Percentiles rank a stretch among this genome's conserved stretches.
phyloP scores from a whole-genome alignment of 2,888 invertebrate genomes.

The Andrena flavipes region DNA sequence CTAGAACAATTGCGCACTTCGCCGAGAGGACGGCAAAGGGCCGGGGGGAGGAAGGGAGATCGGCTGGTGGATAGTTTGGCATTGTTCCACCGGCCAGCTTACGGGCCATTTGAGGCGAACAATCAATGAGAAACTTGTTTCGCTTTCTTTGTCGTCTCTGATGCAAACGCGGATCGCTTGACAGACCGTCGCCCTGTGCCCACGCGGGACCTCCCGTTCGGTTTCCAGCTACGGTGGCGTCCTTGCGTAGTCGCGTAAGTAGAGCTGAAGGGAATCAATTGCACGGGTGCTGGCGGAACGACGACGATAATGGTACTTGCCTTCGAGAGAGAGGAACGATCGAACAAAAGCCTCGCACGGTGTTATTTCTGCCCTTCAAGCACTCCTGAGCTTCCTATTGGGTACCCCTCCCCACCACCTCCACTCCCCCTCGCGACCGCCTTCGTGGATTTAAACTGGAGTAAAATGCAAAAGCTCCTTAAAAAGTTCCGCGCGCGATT shows the following conservation, averaged over 20 bases:
- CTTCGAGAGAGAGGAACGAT: slow-evolving; percentile 1
- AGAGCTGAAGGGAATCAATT: slow-evolving; percentile 11
- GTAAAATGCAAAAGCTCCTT: slow-evolving; percentile 15
- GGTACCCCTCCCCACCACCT: background rate
- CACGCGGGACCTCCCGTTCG: background rate
- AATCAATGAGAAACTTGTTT: slow-evolving; percentile 50
- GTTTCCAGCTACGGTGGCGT: background rate
- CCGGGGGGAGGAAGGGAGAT: slow-evolving; percentile 46
- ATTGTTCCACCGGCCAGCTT: slow-evolving; percentile 56
- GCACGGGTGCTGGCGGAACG: background rate
- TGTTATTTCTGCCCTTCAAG: slow-evolving; percentile 15
- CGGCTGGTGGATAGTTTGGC: slow-evolving; percentile 60
- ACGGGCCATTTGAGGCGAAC: slow-evolving; percentile 48
- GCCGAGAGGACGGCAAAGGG: slow-evolving; percentile 9
- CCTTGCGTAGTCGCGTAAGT: background rate
- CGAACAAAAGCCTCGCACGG: slow-evolving; percentile 20
- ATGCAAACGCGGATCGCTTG: slow-evolving; percentile 14
- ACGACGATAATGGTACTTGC: slow-evolving; percentile 14
- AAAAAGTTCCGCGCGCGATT: background rate
- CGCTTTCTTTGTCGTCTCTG: slow-evolving; percentile 21
- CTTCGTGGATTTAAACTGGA: slow-evolving; percentile 1
- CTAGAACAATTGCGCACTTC: slow-evolving; percentile 51
- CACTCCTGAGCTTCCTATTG: slow-evolving; percentile 5
- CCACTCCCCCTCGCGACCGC: background rate
- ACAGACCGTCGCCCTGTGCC: background rate